phyloP scores from a whole-genome alignment of 2,888 invertebrate species.

The Druceiella hillmani region DNA sequence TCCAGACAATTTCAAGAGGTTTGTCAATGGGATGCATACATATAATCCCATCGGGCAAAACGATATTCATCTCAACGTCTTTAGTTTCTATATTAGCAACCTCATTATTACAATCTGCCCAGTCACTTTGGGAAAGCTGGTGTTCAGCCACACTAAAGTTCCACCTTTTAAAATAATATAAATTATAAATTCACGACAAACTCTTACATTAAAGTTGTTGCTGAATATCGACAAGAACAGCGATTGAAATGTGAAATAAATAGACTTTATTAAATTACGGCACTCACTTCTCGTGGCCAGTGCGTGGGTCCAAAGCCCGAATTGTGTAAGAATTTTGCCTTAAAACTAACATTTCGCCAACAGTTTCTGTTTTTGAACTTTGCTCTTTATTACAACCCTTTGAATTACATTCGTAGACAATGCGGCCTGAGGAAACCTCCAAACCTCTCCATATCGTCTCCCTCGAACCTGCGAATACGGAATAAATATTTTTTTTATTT shows the following conservation, averaged over 20 bases:
- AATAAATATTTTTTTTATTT: slow-evolving; percentile 12
- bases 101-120: no score
- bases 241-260: slow-evolving; percentile 6
- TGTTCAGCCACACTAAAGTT: slow-evolving; percentile 94
- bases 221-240: no score
- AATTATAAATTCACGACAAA: background rate
- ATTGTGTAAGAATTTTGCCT: slow-evolving; percentile 82
- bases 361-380: slow-evolving; percentile 42
- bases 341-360: slow-evolving; percentile 63
- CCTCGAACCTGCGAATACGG: slow-evolving; percentile 60
- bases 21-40: no score
- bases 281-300: slow-evolving; percentile 74
- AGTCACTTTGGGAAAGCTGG: slow-evolving; percentile 58
- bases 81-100: no score
- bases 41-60: no score
- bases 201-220: no score
- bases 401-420: slow-evolving; percentile 74
- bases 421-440: slow-evolving; percentile 63
- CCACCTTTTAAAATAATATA: slow-evolving; percentile 56
- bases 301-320: slow-evolving; percentile 81
- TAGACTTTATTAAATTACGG: slow-evolving; percentile 2
- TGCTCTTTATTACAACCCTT: slow-evolving; percentile 67
- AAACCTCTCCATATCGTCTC: slow-evolving; percentile 83
- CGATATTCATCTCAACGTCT: no score
- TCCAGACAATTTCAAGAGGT: no score